Percentiles rank a stretch among this genome's conserved stretches.
phyloP scores from a whole-genome alignment of 2,113 vertebrate genomes.

The Neopipo cinnamomea region DNA sequence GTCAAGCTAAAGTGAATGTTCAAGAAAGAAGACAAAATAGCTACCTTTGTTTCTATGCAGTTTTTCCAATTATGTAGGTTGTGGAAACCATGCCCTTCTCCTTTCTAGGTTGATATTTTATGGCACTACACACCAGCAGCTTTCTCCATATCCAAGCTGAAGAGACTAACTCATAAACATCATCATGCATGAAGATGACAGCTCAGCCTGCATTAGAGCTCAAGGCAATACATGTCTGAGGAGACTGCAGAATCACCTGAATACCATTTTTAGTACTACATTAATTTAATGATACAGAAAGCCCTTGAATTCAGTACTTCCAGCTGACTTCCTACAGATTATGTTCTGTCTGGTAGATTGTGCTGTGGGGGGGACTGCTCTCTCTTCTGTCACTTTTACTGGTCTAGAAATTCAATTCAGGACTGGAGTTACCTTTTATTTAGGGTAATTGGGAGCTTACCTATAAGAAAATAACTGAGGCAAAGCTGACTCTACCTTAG shows the following conservation, averaged over 20 bases:
- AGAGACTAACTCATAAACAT: not conserved
- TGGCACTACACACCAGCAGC: not conserved
- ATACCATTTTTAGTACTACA: not conserved
- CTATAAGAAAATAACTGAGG: not conserved
- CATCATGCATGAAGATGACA: not conserved
- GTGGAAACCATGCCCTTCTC: not conserved
- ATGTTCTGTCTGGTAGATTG: not conserved
- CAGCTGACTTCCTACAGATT: not conserved
- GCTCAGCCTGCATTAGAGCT: not conserved
- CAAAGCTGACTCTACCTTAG: not conserved
- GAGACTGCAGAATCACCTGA: conserved; percentile 5
- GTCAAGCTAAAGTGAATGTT: not conserved
- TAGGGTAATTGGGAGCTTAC: not conserved
- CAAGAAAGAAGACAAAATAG: not conserved
- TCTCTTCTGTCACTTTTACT: not conserved
- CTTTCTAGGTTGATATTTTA: not conserved
- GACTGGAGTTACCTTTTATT: not conserved
- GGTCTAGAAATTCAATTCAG: not conserved
- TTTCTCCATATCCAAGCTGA: not conserved
- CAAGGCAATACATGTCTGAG: not conserved
- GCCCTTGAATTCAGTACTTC: not conserved
- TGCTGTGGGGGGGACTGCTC: not conserved
- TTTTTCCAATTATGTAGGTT: not conserved
- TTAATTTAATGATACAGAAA: conserved; percentile 4
- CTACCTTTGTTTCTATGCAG: not conserved